A percentile compares a stretch with the other conserved stretches of the same genome.
phyloP scores from a whole-genome alignment of 2,113 vertebrate species.

The Embiotoca jacksoni region DNA sequence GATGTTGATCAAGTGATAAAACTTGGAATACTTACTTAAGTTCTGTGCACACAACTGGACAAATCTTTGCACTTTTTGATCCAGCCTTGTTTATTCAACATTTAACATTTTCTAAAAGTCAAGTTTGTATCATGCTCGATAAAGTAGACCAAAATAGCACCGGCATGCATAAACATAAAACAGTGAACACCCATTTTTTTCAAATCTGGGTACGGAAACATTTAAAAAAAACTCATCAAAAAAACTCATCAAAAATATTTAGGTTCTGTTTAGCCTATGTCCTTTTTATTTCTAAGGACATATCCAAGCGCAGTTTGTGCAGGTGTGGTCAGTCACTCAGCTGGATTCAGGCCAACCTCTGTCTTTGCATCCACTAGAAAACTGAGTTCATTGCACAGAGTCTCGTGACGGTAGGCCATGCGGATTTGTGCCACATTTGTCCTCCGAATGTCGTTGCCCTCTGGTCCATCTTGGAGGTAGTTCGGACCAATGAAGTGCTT shows the following conservation, averaged over 20 bases:
- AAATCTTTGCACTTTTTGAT: too few species aligned
- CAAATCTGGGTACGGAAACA: not conserved
- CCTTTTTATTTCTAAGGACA: not conserved
- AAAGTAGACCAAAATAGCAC: not conserved
- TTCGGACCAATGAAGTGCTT: conserved; percentile 92
- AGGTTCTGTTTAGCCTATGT: not conserved
- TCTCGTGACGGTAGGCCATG: conserved; percentile 95
- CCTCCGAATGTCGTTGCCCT: conserved; percentile 94
- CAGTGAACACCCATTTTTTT: too few species aligned
- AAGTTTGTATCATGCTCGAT: not conserved
- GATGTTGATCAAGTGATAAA: too few species aligned
- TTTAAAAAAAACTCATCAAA: too few species aligned
- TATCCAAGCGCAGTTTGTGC: not conserved
- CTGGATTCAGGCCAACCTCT: conserved; percentile 68
- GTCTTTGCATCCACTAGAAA: conserved; percentile 93
- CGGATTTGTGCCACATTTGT: conserved; percentile 98
- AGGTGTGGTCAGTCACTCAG: conserved; percentile 32
- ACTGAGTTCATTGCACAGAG: conserved; percentile 95
- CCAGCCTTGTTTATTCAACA: not conserved
- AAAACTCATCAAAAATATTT: not conserved
- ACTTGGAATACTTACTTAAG: too few species aligned
- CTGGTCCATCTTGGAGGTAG: conserved; percentile 93
- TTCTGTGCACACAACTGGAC: too few species aligned
- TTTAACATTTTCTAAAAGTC: not conserved
- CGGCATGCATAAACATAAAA: too few species aligned